Evolutionary conservation across 1,140 invertebrate genomes (phyloP).

Genomic region (Bactericera cockerelli): DNA sequence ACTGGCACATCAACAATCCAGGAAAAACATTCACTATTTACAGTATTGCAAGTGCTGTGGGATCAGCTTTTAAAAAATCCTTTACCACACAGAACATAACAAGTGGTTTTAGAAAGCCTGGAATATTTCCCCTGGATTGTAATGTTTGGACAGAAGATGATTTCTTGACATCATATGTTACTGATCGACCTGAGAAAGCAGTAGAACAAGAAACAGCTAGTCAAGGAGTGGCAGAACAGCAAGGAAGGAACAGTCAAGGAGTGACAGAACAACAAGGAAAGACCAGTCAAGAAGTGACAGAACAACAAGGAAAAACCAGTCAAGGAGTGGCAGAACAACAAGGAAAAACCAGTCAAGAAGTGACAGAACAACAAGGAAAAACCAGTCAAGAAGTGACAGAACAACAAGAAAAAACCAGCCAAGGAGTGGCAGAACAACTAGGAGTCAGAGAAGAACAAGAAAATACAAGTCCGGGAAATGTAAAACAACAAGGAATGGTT

Average conservation of each 20-base stretch:
- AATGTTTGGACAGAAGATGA: constrained; percentile 29
- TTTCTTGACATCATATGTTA: constrained; percentile 22
- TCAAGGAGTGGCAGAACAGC: neutral
- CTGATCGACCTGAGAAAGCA: constrained; percentile 12
- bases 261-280: neutral
- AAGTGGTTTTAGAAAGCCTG: constrained; percentile 29
- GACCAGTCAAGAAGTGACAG: neutral
- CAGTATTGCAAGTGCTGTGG: neutral
- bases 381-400: neutral
- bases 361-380: neutral
- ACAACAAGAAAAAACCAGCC: neutral
- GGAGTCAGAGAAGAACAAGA: neutral
- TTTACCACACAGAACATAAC: constrained; percentile 30
- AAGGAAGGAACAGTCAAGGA: neutral
- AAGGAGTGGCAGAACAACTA: neutral
- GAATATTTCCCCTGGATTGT: constrained; percentile 29
- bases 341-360: neutral
- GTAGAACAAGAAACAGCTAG: neutral
- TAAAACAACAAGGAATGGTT: too few species aligned
- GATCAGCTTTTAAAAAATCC: constrained; percentile 16
- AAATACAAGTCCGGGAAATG: neutral
- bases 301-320: neutral
- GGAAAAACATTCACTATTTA: constrained; percentile 29
- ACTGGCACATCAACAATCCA: constrained; percentile 31
- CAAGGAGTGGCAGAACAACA: neutral